phyloP scores from a whole-genome alignment of 2,113 vertebrate genomes.

The Mastomys coucha region DNA sequence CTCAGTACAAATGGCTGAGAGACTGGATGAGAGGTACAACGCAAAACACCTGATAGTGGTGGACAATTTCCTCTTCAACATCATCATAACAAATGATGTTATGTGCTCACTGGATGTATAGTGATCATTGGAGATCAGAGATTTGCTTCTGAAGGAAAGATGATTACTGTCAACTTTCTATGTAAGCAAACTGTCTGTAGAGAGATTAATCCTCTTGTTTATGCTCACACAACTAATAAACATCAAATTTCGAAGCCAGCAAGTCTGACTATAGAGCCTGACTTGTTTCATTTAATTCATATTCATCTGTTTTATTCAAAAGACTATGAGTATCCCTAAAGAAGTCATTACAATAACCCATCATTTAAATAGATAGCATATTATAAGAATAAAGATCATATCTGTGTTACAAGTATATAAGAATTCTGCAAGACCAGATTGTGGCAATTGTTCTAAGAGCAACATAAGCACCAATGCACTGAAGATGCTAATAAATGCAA shows the following conservation, averaged over 20 bases:
- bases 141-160: neutral
- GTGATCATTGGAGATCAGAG: neutral
- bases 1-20: neutral
- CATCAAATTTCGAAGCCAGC: constrained; percentile 31
- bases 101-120: neutral
- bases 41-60: neutral
- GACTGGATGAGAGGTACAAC: neutral
- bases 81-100: neutral
- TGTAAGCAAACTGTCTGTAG: neutral
- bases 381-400: constrained; percentile 34
- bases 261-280: constrained; percentile 15
- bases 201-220: constrained; percentile 12
- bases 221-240: neutral
- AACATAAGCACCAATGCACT: constrained; percentile 28
- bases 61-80: neutral
- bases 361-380: constrained; percentile 33
- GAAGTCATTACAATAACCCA: constrained; percentile 43
- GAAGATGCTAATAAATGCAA: constrained; percentile 17
- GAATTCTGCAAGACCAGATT: neutral
- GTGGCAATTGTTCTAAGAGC: constrained; percentile 26
- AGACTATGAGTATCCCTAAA: neutral
- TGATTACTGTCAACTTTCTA: neutral
- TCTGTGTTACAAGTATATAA: constrained; percentile 20
- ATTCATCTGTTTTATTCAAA: constrained; percentile 40
- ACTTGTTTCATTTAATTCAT: constrained; percentile 45